Evolutionary conservation across 2,888 invertebrate species (phyloP), one percentile per base, ranked within the genome.

Genomic region (Apotomis capreana): DNA sequence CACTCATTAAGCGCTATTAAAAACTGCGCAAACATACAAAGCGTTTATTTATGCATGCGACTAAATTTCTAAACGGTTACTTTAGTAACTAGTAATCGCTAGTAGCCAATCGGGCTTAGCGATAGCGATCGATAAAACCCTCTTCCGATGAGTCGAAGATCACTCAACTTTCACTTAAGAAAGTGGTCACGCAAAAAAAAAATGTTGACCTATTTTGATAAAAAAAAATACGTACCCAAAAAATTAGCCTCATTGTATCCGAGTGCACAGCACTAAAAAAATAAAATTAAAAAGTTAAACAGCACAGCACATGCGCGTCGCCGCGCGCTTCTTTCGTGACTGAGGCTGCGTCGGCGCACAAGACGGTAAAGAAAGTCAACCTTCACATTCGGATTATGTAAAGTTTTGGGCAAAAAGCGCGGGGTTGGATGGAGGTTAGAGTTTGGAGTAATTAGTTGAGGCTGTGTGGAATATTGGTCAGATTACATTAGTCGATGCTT

Each of bases 221-320:
- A 76, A 26, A 40, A 82, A 79, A 77, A 15, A 37, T 81, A 86
- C 92, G 85, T 84, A 93, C 92, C 92, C 90, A 92, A 90, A 88
- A 89, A 83, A 87, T 83, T 76, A 89, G 89, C 89, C 92, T 88
- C 92, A 93, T 93, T 83, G 86, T 91, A 91, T 91, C 91, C 92
- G 85, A 84, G 79, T 84, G 79, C 88, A 90, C 89, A 85, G 80
- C 89, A 90, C 90, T 76, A 78, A 82, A 82, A 83, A 85, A 83
- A 80, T 81, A 81, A 84, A 85, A 85, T 82, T 78, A 76, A 80
- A 82, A 82, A 78, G 78, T 77, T 79, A 78, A 80, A 80, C 80
- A 79, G 81, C 91, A 91, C 91, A 80, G 84, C 92, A 92, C 92
- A 81, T 82, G 92, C 92, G 92, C 92, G 90, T 72, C 71, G 79